Base-by-base conservation (phyloP, 2,888 invertebrate species). In the Synanthedon myopaeformis region DNA sequence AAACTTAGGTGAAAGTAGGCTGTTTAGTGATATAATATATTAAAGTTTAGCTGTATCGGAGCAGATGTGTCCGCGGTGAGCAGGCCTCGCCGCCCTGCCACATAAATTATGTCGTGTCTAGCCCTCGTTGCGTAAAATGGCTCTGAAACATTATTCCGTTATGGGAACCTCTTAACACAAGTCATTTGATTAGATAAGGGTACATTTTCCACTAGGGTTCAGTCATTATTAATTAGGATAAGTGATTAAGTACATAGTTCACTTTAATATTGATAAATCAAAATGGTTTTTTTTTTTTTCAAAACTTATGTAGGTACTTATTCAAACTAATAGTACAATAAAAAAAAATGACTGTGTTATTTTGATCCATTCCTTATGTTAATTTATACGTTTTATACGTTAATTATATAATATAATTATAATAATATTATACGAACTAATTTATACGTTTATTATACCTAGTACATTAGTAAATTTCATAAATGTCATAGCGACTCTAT, bases 101-200 rank as follows among this genome's bases (percentile, higher is more conserved):
- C 69, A 73, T 79, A 79, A 82, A 79, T 81, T 81, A 80, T 71
- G 64, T 66, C 68, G 62, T 70, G 74, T 73, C 73, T 67, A 64
- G 66, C 75, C 79, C 78, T 74, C 69, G 72, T 74, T 74, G 64
- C 67, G 64, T 65, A 60, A 66, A 72, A 72, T 62, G 65, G 66
- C 68, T 57, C 58, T 57, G 61, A 69, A 71, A 73, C 72, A 67
- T 74, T 71, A 67, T 70, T 72, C 62, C 59, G 64, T 57, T 59
- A 49, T 49, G 45, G 45, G 45, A 45, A 45, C 45, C 45, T 45
- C 45, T 45, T 45, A 45, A 45, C 45, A 45, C 45, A 45, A 66
- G 64, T 61, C 62, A 66, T 57, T 61, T 64, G 69, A 69, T 67
- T 69, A 66, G 60, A 59, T 62, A 59, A 61, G 60, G 61, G 64